These are phyloP conservation scores for Bubo scandiacus DNA, from an alignment of 2,113 vertebrate species.

Conservation along the genomic window DNA sequence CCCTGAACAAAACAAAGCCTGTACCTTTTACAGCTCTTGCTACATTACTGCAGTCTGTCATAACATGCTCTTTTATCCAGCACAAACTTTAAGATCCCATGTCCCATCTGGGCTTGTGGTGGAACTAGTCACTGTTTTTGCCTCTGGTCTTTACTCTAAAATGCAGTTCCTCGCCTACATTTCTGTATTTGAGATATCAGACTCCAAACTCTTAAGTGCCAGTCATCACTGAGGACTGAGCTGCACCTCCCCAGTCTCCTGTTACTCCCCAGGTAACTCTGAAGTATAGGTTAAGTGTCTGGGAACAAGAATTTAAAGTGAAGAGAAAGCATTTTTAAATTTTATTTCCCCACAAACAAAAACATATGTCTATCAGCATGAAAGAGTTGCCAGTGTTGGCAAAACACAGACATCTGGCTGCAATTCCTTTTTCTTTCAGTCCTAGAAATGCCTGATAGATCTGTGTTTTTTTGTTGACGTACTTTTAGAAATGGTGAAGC, in stretches of 20 bases:
- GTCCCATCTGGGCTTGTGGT: background rate
- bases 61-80: background rate
- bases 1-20: background rate
- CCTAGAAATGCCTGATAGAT: background rate
- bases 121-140: background rate
- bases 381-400: background rate
- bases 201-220: background rate
- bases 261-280: background rate
- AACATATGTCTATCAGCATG: background rate
- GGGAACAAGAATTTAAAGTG: background rate
- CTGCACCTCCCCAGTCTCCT: background rate
- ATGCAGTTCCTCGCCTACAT: background rate
- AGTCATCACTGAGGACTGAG: no score
- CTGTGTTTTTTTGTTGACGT: background rate
- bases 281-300: background rate
- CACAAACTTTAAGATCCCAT: background rate
- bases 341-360: background rate
- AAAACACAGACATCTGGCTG: background rate
- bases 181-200: background rate
- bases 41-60: background rate
- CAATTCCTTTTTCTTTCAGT: background rate
- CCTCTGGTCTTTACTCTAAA: background rate
- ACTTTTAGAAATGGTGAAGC: background rate
- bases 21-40: background rate
- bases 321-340: background rate